A percentile compares a stretch with the other conserved stretches of the same genome.
Evolutionary conservation across 2,888 invertebrate species (phyloP).

Genomic region (Blera fallax): DNA sequence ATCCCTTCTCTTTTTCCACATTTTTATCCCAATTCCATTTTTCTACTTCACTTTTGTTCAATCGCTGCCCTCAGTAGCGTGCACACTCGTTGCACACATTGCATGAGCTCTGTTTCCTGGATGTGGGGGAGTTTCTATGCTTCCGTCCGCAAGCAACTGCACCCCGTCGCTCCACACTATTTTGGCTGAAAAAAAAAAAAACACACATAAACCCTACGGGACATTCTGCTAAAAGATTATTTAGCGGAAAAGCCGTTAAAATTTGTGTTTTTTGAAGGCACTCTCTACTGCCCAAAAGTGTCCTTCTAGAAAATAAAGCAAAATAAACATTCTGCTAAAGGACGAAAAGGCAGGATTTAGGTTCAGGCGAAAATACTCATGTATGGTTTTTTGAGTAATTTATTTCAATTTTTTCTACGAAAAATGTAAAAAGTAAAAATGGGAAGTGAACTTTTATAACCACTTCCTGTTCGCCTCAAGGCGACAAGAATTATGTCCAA

Average conservation of each 20-base stretch:
- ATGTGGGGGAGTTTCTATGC: slow-evolving; percentile 1
- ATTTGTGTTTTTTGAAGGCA: neutral
- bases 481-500: slow-evolving; percentile 9
- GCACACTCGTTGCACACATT: neutral
- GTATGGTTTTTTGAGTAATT: slow-evolving; percentile 18
- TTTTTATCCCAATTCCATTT: slow-evolving; percentile 10
- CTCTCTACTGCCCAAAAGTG: neutral
- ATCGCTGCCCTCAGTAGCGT: neutral
- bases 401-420: slow-evolving; percentile 9
- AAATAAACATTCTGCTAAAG: neutral
- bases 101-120: slow-evolving; percentile 19
- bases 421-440: slow-evolving; percentile 14
- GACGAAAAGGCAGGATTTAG: neutral
- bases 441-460: slow-evolving; percentile 10
- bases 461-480: neutral
- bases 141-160: neutral
- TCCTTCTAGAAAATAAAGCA: neutral
- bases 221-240: slow-evolving; percentile 1
- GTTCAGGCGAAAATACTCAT: neutral
- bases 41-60: neutral
- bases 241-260: slow-evolving; percentile 37
- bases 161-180: neutral
- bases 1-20: slow-evolving; percentile 4
- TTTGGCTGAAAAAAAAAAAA: neutral
- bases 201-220: neutral